These are phyloP conservation scores for Bergia sp. DNA, from an alignment of 92 coral and sea anemone species.

Conservation along the genomic window DNA sequence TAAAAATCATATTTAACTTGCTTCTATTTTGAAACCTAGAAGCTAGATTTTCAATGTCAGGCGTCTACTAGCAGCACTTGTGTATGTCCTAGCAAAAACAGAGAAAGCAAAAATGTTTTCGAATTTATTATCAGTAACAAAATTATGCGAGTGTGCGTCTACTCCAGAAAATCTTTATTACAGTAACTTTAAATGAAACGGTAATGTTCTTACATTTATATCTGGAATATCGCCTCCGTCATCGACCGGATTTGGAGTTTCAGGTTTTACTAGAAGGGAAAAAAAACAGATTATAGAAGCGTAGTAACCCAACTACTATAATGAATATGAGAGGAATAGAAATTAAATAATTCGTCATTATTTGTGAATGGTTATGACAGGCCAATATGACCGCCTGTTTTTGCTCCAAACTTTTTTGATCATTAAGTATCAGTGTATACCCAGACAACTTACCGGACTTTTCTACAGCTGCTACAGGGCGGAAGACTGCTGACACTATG, in stretches of 20 bases:
- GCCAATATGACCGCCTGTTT: no score
- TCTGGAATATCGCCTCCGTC: constrained; percentile 89
- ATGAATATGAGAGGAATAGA: no score
- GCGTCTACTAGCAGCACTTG: no score
- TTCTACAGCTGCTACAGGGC: constrained; percentile 76
- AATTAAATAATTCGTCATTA: no score
- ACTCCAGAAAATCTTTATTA: no score
- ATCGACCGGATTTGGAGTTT: constrained; percentile 51
- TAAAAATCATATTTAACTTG: neutral
- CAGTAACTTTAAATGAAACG: no score
- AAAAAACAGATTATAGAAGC: neutral
- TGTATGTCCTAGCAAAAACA: no score
- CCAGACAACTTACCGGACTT: constrained; percentile 72
- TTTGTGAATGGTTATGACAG: no score
- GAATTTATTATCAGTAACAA: neutral
- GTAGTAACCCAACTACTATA: neutral
- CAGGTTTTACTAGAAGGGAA: constrained; percentile 61
- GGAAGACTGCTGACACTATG: constrained; percentile 86
- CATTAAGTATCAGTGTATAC: no score
- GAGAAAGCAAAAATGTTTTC: no score
- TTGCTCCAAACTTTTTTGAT: no score
- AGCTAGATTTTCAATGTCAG: neutral
- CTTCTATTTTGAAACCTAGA: neutral
- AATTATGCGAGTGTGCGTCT: no score
- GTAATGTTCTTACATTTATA: constrained; percentile 65